Conservation (phyloP, 2,113 vertebrate species). For the Oreocharis arfaki region DNA sequence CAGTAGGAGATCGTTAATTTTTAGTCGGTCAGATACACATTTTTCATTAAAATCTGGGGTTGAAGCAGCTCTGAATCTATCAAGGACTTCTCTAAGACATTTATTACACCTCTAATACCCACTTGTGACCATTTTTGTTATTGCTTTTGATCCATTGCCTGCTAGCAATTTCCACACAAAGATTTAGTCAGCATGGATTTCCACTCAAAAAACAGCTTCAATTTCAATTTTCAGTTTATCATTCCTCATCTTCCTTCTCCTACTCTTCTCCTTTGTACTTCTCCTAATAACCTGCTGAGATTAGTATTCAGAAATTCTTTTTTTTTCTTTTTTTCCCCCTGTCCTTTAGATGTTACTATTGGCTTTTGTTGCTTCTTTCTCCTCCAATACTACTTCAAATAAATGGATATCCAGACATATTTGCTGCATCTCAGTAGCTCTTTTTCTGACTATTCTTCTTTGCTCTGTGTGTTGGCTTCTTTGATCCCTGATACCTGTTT, state of each 20-base stretch:
- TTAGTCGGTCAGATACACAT: background rate
- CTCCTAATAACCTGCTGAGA: background rate
- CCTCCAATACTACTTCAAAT: background rate
- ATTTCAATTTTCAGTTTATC: background rate
- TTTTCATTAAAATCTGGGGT: background rate
- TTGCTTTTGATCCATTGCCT: background rate
- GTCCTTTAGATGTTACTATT: background rate
- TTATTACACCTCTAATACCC: background rate
- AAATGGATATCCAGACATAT: background rate
- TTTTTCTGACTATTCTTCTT: background rate
- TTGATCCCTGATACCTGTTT: background rate
- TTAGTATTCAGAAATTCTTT: background rate
- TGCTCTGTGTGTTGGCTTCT: background rate
- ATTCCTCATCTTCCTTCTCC: background rate
- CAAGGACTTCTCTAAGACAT: background rate
- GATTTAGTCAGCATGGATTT: background rate
- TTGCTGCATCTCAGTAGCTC: background rate
- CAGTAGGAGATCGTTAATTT: background rate
- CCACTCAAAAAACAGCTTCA: background rate
- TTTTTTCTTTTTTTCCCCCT: fast-evolving
- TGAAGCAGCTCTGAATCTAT: background rate
- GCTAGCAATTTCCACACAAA: background rate
- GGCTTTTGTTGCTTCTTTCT: background rate
- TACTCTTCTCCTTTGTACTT: background rate
- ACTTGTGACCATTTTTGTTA: background rate